phyloP scores from a whole-genome alignment of 2,888 invertebrate species.

The Tenthredo amoena region DNA sequence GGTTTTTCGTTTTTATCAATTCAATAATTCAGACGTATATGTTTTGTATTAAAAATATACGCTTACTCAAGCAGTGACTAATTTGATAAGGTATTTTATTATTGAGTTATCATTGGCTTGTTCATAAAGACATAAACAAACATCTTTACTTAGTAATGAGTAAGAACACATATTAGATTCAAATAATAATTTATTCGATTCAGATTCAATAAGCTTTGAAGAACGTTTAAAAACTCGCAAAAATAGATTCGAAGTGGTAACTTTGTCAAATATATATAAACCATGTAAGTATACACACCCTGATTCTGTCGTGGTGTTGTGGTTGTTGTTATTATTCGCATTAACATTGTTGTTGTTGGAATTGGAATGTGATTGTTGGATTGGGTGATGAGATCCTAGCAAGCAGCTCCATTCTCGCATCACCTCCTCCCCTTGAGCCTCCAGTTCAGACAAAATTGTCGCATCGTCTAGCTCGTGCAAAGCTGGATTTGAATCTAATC shows the following conservation, averaged over 20 bases:
- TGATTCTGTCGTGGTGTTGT: constrained; percentile 69
- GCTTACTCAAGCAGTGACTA: not conserved
- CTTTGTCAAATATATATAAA: constrained; percentile 5
- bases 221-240: not conserved
- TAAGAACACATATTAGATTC: not conserved
- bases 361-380: constrained; percentile 68
- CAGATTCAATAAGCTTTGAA: not conserved
- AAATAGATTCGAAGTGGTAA: not conserved
- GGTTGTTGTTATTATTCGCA: constrained; percentile 69
- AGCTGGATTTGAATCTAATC: constrained; percentile 74
- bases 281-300: constrained; percentile 71
- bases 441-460: constrained; percentile 78
- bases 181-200: not conserved
- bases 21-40: not conserved
- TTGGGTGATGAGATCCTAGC: constrained; percentile 76
- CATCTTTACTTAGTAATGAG: not conserved
- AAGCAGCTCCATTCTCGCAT: constrained; percentile 81
- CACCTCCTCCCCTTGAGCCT: constrained; percentile 79
- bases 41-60: not conserved
- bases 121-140: not conserved
- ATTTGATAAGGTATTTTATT: not conserved
- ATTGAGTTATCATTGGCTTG: not conserved
- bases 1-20: not conserved
- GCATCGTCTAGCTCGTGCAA: constrained; percentile 81
- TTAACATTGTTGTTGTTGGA: constrained; percentile 72